Evolutionary conservation across 2,888 invertebrate genomes (phyloP), one percentile per base, ranked within the genome.

Genomic region (Pristionchus entomophagus): DNA sequence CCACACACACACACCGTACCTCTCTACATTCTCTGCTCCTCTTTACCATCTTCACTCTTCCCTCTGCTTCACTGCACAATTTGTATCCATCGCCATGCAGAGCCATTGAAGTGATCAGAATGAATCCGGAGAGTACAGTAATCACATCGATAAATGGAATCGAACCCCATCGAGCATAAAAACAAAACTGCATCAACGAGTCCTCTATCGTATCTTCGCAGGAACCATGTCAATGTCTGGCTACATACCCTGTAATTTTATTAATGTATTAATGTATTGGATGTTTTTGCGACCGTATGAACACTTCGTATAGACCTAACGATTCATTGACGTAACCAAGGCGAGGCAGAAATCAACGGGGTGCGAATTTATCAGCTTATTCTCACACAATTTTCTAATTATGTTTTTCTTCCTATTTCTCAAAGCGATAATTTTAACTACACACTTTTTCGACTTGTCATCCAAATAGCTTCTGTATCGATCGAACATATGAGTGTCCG

Each of bases 71-170:
- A 53, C 95, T 94, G 94, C 99, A 99, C 69, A 99, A 95, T 88
- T 95, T 95, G 94, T 99, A 99, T 0, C 96, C 96, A 94, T 99
- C 99, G 0, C 97, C 97, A 94, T 99, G 97, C 95, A 99, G 95
- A 0, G 98, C 98, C 97, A 99, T 98, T 86, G 98, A 98, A 94
- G 99, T 99, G 56, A 99, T 94, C 65, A 97, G 94, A 10, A 99
- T 96, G 94, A 99, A 98, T 93, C 97, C 96, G 94, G 96, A 96
- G 96, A 96, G 88, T 49, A 62, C 62, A 17, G 62, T 14, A 62
- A 17, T 45, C 45, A 14, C n/a, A 45, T 45, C 45, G 14, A 45
- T 45, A 14, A 45, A 10, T 45, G 45, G 14, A 10, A 45, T 14
- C 45, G 45, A 10, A n/a, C n/a, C n/a, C n/a, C n/a, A n/a, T n/a